Evolutionary conservation across 2,797 vertebrate species (phyloP).

Genomic region (Peromyscus nudipes): DNA sequence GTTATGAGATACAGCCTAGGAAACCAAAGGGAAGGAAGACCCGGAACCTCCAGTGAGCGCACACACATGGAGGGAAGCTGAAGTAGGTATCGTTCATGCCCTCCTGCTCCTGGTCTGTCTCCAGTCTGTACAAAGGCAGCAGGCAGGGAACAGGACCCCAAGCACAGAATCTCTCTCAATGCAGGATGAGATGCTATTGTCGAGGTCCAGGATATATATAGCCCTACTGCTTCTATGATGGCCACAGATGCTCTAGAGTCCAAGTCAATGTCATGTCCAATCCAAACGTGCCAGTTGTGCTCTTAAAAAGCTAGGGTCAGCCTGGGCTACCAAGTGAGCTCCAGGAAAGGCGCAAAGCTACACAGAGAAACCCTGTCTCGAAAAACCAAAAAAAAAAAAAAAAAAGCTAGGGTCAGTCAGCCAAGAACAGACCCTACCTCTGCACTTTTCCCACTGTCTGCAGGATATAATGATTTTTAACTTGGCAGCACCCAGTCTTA

Average conservation of each 20-base stretch:
- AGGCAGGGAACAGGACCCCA: too few relatives aligned
- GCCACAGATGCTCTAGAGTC: background rate
- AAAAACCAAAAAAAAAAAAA: too few relatives aligned
- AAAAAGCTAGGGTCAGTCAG: background rate
- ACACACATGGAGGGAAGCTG: rapidly evolving
- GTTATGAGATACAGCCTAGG: background rate
- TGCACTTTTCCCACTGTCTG: too few relatives aligned
- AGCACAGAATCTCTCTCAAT: too few relatives aligned
- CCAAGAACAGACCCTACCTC: background rate
- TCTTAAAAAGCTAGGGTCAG: background rate
- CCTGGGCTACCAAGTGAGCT: too few relatives aligned
- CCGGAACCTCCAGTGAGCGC: rapidly evolving
- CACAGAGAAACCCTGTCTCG: too few relatives aligned
- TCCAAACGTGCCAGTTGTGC: background rate
- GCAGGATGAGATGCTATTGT: background rate
- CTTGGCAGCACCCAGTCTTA: background rate
- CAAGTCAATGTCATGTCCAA: background rate
- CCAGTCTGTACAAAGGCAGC: background rate
- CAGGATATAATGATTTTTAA: background rate
- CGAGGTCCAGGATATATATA: background rate
- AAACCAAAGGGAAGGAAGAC: background rate
- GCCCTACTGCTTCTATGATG: background rate
- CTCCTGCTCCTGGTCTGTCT: background rate
- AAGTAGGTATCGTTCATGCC: too few relatives aligned
- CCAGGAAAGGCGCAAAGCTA: too few relatives aligned